Percentiles rank a stretch among this genome's conserved stretches.
Conservation (phyloP, 2,113 vertebrate genomes). For the Phaetusa simplex region DNA sequence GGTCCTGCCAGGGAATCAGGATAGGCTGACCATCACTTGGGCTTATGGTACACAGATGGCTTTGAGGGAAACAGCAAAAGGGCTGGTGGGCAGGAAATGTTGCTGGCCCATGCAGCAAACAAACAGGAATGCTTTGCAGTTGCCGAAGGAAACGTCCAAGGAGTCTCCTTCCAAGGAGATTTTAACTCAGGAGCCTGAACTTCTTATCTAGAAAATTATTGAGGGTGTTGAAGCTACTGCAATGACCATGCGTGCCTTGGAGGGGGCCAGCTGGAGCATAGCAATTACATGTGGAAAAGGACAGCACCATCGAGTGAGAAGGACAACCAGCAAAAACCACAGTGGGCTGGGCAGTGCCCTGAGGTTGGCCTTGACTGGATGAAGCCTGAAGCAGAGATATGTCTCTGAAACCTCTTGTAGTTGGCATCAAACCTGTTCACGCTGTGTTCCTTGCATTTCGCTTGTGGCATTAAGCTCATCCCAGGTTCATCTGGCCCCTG, state of each 20-base stretch:
- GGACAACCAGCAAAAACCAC: background rate
- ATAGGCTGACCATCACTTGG: no score
- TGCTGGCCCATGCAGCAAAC: rapidly evolving
- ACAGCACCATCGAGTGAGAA: background rate
- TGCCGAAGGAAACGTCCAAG: background rate
- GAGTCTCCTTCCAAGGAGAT: background rate
- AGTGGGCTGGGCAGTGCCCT: background rate
- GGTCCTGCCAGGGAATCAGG: background rate
- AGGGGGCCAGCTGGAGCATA: background rate
- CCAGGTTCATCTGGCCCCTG: background rate
- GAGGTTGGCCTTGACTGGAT: background rate
- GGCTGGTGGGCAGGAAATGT: background rate
- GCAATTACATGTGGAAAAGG: background rate
- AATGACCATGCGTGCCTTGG: rapidly evolving
- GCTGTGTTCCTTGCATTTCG: background rate
- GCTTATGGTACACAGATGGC: background rate
- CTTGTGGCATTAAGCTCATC: background rate
- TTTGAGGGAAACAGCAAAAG: background rate
- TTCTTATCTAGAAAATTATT: background rate
- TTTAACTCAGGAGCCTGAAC: background rate
- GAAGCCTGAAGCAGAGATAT: background rate
- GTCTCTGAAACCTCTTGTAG: background rate
- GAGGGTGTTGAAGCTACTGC: background rate
- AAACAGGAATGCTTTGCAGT: background rate
- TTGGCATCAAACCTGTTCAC: background rate